Conservation (phyloP, 2,113 vertebrate species). For the Scomber scombrus region DNA sequence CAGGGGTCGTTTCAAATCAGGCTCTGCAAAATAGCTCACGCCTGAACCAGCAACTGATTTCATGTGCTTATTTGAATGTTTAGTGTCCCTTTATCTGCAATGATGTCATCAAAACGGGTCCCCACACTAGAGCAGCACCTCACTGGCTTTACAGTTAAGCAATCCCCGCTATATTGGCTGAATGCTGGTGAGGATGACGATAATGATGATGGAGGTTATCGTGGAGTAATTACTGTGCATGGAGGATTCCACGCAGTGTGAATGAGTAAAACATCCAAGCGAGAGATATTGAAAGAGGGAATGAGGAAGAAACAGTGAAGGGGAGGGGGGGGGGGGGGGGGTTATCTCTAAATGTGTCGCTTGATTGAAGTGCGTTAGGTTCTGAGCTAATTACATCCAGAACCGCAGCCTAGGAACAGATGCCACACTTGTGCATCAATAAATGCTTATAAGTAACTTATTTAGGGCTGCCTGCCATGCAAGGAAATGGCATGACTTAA, state of each 20-base stretch:
- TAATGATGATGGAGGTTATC: constrained; percentile 80
- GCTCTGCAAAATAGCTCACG: constrained; percentile 62
- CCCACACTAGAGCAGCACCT: constrained; percentile 40
- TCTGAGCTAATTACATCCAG: constrained; percentile 85
- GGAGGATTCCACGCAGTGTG: constrained; percentile 72
- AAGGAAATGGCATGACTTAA: constrained; percentile 88
- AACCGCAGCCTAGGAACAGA: constrained; percentile 82
- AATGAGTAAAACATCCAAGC: constrained; percentile 78
- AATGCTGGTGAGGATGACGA: constrained; percentile 71
- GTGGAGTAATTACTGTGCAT: constrained; percentile 77
- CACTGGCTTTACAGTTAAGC: constrained; percentile 56
- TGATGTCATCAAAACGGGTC: constrained; percentile 65
- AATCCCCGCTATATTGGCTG: constrained; percentile 42
- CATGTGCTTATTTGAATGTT: constrained; percentile 58
- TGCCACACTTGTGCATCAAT: constrained; percentile 88
- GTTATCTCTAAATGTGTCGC: constrained; percentile 78
- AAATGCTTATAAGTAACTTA: constrained; percentile 89
- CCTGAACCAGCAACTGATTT: constrained; percentile 59
- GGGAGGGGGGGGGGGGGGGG: constrained; percentile 14
- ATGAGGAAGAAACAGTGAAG: constrained; percentile 60
- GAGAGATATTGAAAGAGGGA: constrained; percentile 71
- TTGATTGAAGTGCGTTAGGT: constrained; percentile 84
- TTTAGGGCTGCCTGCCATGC: constrained; percentile 86
- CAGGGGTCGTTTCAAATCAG: constrained; percentile 68
- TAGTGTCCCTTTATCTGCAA: constrained; percentile 47